Conservation (phyloP, 2,113 vertebrate genomes). For the Vombatus ursinus region DNA sequence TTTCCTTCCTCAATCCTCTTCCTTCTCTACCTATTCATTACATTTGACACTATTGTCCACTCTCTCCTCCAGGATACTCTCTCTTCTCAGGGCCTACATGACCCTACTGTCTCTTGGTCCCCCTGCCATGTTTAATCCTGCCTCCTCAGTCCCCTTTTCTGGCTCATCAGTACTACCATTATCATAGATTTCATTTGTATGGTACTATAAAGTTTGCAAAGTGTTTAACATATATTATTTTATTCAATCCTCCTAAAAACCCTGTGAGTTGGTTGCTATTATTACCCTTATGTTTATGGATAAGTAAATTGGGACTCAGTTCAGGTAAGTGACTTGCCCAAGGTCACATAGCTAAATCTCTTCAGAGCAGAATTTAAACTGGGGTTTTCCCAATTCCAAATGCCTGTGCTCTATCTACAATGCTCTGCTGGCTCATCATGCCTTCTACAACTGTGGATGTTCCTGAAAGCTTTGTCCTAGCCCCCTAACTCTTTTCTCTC, state of each 20-base stretch:
- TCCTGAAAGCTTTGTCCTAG: background rate
- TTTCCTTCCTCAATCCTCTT: background rate
- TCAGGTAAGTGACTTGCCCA: background rate
- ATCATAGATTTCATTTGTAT: background rate
- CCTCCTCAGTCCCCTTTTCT: background rate
- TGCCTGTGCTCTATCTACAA: background rate
- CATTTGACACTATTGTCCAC: background rate
- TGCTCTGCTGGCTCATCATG: background rate
- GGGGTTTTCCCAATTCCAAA: background rate
- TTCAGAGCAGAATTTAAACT: background rate
- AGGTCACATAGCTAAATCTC: background rate
- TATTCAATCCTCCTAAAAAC: background rate
- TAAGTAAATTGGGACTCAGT: background rate
- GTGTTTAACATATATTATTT: background rate
- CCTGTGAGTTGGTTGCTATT: background rate
- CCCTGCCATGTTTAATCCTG: background rate
- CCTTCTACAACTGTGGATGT: background rate
- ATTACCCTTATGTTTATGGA: background rate
- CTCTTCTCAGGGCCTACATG: background rate
- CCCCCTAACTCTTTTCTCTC: background rate
- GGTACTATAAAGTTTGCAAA: background rate
- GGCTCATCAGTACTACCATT: background rate
- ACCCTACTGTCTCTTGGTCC: background rate
- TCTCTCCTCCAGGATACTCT: background rate
- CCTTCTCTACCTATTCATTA: background rate